These are phyloP conservation scores for Operophtera brumata DNA, from an alignment of 2,888 invertebrate species.

Conservation along the genomic window DNA sequence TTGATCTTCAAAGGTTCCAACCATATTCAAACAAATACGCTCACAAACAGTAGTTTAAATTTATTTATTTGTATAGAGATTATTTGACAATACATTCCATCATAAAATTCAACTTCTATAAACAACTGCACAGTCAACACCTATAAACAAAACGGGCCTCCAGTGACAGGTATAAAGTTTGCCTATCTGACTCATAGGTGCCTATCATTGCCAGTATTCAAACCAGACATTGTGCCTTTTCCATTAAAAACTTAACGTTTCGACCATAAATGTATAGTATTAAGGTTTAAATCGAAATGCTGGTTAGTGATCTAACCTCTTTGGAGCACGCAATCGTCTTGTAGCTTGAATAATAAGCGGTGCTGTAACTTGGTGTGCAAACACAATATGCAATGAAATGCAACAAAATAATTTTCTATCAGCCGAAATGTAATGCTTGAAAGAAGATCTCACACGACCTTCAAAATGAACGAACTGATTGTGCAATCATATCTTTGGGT, in stretches of 20 bases:
- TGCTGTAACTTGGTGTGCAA: conserved; percentile 67
- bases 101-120: not conserved
- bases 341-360: conserved; percentile 64
- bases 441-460: too few species aligned
- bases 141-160: conserved; percentile 28
- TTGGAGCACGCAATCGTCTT: conserved; percentile 56
- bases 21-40: too few species aligned
- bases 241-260: not conserved
- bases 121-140: conserved; percentile 9
- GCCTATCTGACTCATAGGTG: conserved; percentile 59
- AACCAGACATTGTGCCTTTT: conserved; percentile 32
- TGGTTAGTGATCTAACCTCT: conserved; percentile 37
- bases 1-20: too few species aligned
- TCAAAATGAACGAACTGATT: too few species aligned
- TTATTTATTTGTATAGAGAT: too few species aligned
- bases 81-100: too few species aligned
- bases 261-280: conserved; percentile 6
- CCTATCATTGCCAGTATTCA: conserved; percentile 52
- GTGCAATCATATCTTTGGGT: too few species aligned
- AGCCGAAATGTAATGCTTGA: not conserved
- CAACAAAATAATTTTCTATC: conserved; percentile 14
- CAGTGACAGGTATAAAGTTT: conserved; percentile 34
- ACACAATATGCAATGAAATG: conserved; percentile 50
- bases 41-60: too few species aligned
- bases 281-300: conserved; percentile 44